Evolutionary conservation across 2,113 vertebrate species (phyloP).

Genomic region (Sceloporus undulatus): DNA sequence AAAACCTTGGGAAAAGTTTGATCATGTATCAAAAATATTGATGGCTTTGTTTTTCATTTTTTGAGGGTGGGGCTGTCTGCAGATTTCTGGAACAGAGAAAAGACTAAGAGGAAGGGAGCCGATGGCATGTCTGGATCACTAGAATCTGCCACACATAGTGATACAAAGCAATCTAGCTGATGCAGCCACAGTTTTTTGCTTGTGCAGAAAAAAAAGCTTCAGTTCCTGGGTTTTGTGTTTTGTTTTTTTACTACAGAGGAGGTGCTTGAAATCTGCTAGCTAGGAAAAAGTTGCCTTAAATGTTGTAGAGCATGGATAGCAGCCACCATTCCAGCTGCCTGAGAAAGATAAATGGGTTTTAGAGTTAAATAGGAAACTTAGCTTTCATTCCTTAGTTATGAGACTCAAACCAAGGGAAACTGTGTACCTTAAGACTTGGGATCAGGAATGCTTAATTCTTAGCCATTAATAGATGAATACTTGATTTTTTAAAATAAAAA

Average conservation of each 20-base stretch:
- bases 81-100: constrained; percentile 5
- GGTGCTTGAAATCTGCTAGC: neutral
- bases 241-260: neutral
- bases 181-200: neutral
- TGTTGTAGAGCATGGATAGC: neutral
- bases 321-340: neutral
- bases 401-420: no score
- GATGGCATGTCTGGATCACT: neutral
- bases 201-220: neutral
- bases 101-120: neutral
- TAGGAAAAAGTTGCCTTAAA: neutral
- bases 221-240: neutral
- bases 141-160: constrained; percentile 5
- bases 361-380: no score
- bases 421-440: no score
- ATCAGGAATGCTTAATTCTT: no score
- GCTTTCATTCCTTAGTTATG: no score
- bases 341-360: neutral
- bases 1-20: constrained; percentile 20
- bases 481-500: no score
- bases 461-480: no score
- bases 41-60: neutral
- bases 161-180: neutral
- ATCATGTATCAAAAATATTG: neutral
- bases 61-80: neutral